phyloP scores from a whole-genome alignment of 2,113 vertebrate species.

The Cynocephalus volans region DNA sequence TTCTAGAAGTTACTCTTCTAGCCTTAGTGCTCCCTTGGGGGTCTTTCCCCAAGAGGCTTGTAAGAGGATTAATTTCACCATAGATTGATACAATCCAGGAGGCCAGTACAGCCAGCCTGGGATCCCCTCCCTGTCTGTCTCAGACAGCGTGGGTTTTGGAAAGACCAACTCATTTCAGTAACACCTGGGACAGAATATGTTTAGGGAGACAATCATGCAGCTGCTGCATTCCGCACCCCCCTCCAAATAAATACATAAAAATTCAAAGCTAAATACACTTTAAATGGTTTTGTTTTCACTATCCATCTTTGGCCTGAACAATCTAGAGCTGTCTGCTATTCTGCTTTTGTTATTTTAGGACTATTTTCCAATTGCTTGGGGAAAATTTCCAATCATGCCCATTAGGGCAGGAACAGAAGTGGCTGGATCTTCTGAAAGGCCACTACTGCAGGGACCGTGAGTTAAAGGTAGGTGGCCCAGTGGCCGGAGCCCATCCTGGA shows the following conservation, averaged over 20 bases:
- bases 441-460: rapidly evolving
- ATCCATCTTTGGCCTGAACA: background rate
- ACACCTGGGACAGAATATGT: background rate
- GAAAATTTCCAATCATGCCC: conserved; percentile 6
- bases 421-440: background rate
- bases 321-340: background rate
- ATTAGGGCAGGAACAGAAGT: background rate
- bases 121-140: background rate
- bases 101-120: rapidly evolving
- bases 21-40: background rate
- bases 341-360: conserved; percentile 64
- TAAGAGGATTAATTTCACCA: background rate
- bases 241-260: background rate
- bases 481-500: background rate
- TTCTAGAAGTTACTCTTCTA: conserved; percentile 21
- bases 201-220: background rate
- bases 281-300: background rate
- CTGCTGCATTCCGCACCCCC: too few relatives aligned
- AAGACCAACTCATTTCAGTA: background rate
- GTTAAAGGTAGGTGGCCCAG: rapidly evolving
- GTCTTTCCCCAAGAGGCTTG: background rate
- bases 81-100: background rate
- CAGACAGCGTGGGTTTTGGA: background rate
- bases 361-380: conserved; percentile 55
- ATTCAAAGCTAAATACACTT: background rate